Conservation (phyloP, 2,113 vertebrate genomes). For the Cyanoderma ruficeps region DNA sequence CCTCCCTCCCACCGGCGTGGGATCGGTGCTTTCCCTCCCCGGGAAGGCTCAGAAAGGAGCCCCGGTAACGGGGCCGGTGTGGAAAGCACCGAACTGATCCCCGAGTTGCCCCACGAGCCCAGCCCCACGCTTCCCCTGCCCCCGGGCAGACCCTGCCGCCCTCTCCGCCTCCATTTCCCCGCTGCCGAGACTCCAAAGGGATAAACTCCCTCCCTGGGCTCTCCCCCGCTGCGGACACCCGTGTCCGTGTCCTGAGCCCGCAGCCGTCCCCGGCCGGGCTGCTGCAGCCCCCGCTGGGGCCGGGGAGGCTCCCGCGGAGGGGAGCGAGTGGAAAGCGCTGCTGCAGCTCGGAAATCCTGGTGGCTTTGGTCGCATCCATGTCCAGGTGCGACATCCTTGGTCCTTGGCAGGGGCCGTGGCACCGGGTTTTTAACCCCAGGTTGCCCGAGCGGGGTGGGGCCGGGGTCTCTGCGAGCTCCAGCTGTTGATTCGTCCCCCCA, state of each 20-base stretch:
- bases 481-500: neutral
- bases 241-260: neutral
- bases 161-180: neutral
- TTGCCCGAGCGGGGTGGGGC: neutral
- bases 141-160: neutral
- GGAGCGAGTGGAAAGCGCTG: neutral
- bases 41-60: neutral
- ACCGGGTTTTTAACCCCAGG: neutral
- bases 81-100: neutral
- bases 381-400: neutral
- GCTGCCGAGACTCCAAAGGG: fast-evolving
- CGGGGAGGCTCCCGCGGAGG: neutral
- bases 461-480: neutral
- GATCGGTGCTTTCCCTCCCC: no score
- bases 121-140: neutral
- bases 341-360: neutral
- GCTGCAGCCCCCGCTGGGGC: neutral
- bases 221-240: neutral
- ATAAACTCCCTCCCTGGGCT: fast-evolving
- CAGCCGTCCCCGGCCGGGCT: neutral
- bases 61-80: neutral
- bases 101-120: no score
- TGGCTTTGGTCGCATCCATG: neutral
- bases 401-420: neutral
- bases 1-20: fast-evolving